Evolutionary conservation across 2,113 vertebrate genomes (phyloP), one percentile per base, ranked within the genome.

Genomic region (Hydropotes inermis): DNA sequence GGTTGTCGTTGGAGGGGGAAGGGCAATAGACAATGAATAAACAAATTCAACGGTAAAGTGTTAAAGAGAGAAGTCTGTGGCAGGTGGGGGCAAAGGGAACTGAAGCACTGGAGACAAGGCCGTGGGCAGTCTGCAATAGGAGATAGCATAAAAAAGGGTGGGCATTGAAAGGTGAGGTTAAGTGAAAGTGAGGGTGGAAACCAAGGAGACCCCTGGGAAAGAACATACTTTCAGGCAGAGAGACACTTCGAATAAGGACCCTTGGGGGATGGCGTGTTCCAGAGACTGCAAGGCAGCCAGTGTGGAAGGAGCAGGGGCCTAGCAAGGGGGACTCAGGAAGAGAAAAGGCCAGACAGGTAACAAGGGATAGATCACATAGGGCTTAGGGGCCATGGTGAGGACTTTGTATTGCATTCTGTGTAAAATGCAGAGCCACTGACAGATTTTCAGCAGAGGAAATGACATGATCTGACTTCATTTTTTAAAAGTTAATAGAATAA

Each of bases 391-490:
- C 17, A 82, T 43, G 19, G 9, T 67, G 43, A 93, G 11, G 47
- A 54, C 30, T 67, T 27, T 60, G n/a, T 45, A 81, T 15, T 60
- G 43, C 30, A 70, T n/a, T 43, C 33, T 39, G 7, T n/a, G 16
- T 95, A 70, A 91, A 91, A 61, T 78, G 13, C 3, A 7, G 43
- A 89, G 17, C 23, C 79, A 86, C 14, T 89, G 25, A 91, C 27
- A 78, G 55, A 13, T 78, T 93, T 89, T 93, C 58, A 81, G 36
- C 45, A 84, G 27, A 89, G 55, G 15, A 67, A 84, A 87, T 87
- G 15, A 25, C 21, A 28, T 23, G 3, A 47, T 70, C 64, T 60
- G 28, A 87, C 45, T 60, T 85, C 9, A 15, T 0, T 28, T 64
- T 76, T 85, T 67, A 11, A 23, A 81, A 86, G 25, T 81, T 30